phyloP scores from a whole-genome alignment of 2,888 invertebrate genomes.

The Apodemia hepburni region DNA sequence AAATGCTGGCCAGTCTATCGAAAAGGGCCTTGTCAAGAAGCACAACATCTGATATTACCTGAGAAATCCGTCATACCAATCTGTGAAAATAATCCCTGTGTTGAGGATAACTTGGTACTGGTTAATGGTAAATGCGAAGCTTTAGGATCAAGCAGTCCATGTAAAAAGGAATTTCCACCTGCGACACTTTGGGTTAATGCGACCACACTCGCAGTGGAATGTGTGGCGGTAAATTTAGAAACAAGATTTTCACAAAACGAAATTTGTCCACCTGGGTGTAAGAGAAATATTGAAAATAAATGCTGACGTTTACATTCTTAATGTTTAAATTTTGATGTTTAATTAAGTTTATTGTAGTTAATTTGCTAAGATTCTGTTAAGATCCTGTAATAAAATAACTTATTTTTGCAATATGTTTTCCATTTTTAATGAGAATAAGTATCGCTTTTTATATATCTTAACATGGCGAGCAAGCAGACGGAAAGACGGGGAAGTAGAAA shows the following conservation, averaged over 20 bases:
- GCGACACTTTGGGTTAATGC: constrained; percentile 81
- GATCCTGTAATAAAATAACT: too few relatives aligned
- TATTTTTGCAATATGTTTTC: too few relatives aligned
- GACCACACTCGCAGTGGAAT: constrained; percentile 78
- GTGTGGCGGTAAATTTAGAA: constrained; percentile 56
- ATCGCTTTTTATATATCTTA: too few relatives aligned
- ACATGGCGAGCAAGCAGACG: too few relatives aligned
- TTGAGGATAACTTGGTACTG: constrained; percentile 63
- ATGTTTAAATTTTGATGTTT: too few relatives aligned
- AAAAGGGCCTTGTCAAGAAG: constrained; percentile 81
- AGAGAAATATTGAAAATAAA: constrained; percentile 47
- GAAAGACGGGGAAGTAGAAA: too few relatives aligned
- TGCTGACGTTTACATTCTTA: constrained; percentile 34
- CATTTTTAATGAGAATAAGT: too few relatives aligned
- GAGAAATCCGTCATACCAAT: constrained; percentile 72
- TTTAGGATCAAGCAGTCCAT: constrained; percentile 57
- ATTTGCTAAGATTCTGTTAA: too few relatives aligned
- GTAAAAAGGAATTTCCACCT: constrained; percentile 48
- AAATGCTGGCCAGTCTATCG: constrained; percentile 82
- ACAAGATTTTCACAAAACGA: constrained; percentile 45
- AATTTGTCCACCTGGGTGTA: constrained; percentile 53
- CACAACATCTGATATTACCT: constrained; percentile 78
- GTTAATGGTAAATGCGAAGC: constrained; percentile 70
- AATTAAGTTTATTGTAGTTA: too few relatives aligned
- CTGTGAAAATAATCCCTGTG: constrained; percentile 83